Conservation (phyloP, 2,113 vertebrate genomes). For the Emydocephalus ijimae region DNA sequence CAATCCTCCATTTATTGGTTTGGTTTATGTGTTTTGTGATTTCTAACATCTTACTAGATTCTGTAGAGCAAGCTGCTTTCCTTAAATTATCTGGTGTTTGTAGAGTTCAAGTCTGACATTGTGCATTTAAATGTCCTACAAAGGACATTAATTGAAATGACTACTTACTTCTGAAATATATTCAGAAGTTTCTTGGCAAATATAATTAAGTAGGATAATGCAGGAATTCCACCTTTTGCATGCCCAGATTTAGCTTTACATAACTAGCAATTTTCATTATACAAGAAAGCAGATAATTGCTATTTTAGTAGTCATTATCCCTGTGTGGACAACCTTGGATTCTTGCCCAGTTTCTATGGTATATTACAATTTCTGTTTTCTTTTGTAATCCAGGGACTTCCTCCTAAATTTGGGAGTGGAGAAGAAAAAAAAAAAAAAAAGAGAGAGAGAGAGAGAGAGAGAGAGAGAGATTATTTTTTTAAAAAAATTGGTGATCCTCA, state of each 20-base stretch:
- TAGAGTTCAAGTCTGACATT: conserved; percentile 45
- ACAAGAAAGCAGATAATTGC: conserved; percentile 64
- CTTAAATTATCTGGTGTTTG: conserved; percentile 58
- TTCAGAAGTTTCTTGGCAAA: conserved; percentile 50
- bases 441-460: too few relatives aligned
- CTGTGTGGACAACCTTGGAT: conserved; percentile 50
- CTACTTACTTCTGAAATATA: conserved; percentile 46
- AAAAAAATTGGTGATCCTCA: not conserved
- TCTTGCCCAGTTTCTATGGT: conserved; percentile 48
- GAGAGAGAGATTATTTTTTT: not conserved
- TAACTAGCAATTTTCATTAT: conserved; percentile 59
- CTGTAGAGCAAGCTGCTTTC: conserved; percentile 53
- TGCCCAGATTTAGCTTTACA: conserved; percentile 54
- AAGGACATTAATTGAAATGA: conserved; percentile 61
- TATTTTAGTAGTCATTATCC: conserved; percentile 64
- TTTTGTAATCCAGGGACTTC: conserved; percentile 57
- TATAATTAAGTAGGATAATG: conserved; percentile 54
- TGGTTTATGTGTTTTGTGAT: not conserved
- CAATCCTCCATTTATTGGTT: not conserved
- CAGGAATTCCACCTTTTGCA: conserved; percentile 60
- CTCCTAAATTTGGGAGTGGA: conserved; percentile 15
- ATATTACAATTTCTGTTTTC: conserved; percentile 59
- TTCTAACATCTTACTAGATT: conserved; percentile 21
- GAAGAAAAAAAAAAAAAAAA: not conserved
- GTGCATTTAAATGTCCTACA: conserved; percentile 50